These are phyloP conservation scores for Hydrozoanthus tunicans DNA, from an alignment of 64 coral and sea anemone species.

Conservation along the genomic window DNA sequence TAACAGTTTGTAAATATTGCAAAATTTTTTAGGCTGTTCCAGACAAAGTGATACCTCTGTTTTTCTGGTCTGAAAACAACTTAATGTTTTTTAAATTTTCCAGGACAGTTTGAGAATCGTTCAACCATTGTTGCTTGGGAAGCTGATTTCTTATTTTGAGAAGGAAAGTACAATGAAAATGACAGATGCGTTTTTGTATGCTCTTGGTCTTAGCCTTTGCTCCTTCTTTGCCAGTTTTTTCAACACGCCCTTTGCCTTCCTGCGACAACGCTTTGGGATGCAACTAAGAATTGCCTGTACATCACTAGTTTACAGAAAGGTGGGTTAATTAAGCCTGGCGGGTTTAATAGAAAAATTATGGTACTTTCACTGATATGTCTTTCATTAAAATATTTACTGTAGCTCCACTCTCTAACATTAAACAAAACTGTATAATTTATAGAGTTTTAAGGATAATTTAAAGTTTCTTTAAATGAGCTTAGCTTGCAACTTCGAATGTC, in stretches of 20 bases:
- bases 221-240: constrained; percentile 72
- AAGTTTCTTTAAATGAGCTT: too few relatives aligned
- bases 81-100: neutral
- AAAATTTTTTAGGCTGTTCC: too few relatives aligned
- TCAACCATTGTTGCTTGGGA: constrained; percentile 74
- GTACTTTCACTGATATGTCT: too few relatives aligned
- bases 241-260: constrained; percentile 70
- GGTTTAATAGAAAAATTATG: too few relatives aligned
- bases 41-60: too few relatives aligned
- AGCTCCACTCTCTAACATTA: too few relatives aligned
- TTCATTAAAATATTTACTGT: too few relatives aligned
- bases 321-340: neutral
- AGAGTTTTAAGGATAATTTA: too few relatives aligned
- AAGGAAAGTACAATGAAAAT: constrained; percentile 58
- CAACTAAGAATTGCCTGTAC: constrained; percentile 84
- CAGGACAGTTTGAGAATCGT: constrained; percentile 77
- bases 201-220: constrained; percentile 76
- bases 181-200: constrained; percentile 74
- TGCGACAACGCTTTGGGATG: constrained; percentile 85
- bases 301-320: constrained; percentile 89
- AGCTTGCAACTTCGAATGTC: too few relatives aligned
- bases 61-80: neutral
- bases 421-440: too few relatives aligned
- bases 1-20: too few relatives aligned
- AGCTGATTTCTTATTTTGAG: constrained; percentile 74